Percentiles rank a stretch among this genome's conserved stretches.
phyloP scores from a whole-genome alignment of 2,113 vertebrate species.

The Misgurnus anguillicaudatus region DNA sequence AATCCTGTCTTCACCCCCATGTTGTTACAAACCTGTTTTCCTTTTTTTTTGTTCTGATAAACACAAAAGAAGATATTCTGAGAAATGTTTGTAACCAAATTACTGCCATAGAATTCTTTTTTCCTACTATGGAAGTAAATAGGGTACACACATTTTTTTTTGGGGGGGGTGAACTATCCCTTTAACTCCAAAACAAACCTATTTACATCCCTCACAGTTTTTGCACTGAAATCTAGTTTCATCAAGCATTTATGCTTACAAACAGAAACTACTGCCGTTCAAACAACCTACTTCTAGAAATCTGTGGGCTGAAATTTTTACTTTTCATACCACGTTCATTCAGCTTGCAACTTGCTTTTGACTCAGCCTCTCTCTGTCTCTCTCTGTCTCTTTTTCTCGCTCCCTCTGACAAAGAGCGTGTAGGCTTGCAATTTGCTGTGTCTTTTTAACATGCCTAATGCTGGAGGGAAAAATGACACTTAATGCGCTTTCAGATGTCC shows the following conservation, averaged over 20 bases:
- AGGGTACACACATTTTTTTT: too few relatives aligned
- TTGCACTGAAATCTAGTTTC: too few relatives aligned
- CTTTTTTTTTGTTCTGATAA: too few relatives aligned
- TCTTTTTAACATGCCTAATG: slow-evolving; percentile 63
- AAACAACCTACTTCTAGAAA: not conserved
- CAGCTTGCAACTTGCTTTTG: slow-evolving; percentile 8
- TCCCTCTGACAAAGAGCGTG: slow-evolving; percentile 50
- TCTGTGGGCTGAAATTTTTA: slow-evolving; percentile 12
- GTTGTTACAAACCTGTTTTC: too few relatives aligned
- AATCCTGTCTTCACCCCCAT: too few relatives aligned
- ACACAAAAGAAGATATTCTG: too few relatives aligned
- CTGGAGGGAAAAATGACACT: slow-evolving; percentile 61
- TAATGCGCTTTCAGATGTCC: slow-evolving; percentile 69
- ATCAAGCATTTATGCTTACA: not conserved
- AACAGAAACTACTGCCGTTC: not conserved
- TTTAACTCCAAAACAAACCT: not conserved
- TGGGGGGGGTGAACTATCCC: too few relatives aligned
- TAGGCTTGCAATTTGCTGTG: slow-evolving; percentile 53
- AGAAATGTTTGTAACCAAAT: too few relatives aligned
- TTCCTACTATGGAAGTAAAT: too few relatives aligned
- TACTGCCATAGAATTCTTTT: too few relatives aligned
- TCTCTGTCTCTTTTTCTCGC: slow-evolving; percentile 30
- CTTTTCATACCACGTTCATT: slow-evolving; percentile 4
- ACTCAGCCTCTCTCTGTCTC: slow-evolving; percentile 21
- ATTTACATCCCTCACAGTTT: not conserved